Base-by-base conservation (phyloP, 2,113 vertebrate species). In the Myodes glareolus region DNA sequence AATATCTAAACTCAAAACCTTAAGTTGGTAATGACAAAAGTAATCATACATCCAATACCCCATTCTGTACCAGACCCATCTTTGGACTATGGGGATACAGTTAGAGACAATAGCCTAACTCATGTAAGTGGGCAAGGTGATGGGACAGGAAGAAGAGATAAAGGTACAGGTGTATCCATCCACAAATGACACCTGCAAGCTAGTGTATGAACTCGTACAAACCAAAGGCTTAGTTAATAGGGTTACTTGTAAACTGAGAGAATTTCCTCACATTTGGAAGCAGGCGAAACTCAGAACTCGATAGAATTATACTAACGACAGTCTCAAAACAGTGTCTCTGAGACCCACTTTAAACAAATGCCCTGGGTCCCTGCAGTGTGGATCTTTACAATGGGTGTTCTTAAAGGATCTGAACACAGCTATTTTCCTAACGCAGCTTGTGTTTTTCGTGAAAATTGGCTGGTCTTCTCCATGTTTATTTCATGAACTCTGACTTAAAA, bases 51-150 rank as follows among this genome's bases (percentile, higher is more conserved):
- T 65, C 50, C 27, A 19, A 9, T 58, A 45, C 61, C 6, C 13
- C 14, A 16, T 77, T 36, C 33, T 4, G 31, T 6, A 4, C 36
- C 9, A 42, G 73, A 17, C 33, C 27, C 19, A 19, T 31, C 47
- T 88, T 55, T 29, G 27, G 36, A 42, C 93, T 33, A 14, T 1
- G 10, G 19, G 5, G 36, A 68, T 31, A 42, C 0, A 42, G 70
- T 7, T 86, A n/a, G 21, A 75, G 14, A 45, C 52, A 55, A 78
- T 11, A 67, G 13, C 31, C 52, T 23, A 19, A 33, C 50, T 81
- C 75, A n/a, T 0, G 1, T 17, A 23, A 42, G 6, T 21, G 8
- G 8, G 0, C 23, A 50, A 36, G n/a, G 33, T 36, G 9, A 17
- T 42, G 33, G 36, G 2, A 76, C 1, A 65, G 87, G 82, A 75